A percentile compares a stretch with the other conserved stretches of the same genome.
phyloP scores from a whole-genome alignment of 2,113 vertebrate species.

The Cottus gobio region DNA sequence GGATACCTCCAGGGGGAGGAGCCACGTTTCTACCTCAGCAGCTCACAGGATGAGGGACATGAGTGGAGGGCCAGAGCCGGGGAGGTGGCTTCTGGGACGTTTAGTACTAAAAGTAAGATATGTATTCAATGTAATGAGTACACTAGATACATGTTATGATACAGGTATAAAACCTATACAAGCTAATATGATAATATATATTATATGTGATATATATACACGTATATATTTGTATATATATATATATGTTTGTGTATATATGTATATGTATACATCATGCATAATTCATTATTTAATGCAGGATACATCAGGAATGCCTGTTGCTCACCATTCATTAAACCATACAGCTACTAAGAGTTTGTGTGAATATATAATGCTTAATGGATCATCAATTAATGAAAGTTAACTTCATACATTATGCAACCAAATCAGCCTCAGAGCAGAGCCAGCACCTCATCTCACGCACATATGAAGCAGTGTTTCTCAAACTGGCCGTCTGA shows the following conservation, averaged over 20 bases:
- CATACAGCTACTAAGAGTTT: neutral
- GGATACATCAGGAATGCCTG: too few species aligned
- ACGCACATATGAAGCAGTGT: neutral
- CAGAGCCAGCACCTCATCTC: neutral
- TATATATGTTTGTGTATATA: too few species aligned
- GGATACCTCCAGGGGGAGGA: slow-evolving; percentile 71
- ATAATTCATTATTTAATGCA: too few species aligned
- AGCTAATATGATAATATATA: neutral
- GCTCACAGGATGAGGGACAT: slow-evolving; percentile 51
- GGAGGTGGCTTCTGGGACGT: neutral
- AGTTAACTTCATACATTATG: neutral
- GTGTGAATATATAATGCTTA: neutral
- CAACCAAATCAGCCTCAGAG: neutral
- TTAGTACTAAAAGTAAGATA: neutral
- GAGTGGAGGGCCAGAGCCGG: slow-evolving; percentile 12
- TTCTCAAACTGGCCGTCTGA: neutral
- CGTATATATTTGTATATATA: neutral
- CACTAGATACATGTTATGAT: neutral
- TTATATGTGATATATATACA: neutral
- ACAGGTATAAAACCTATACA: neutral
- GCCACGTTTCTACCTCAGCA: slow-evolving; percentile 55
- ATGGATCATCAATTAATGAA: slow-evolving; percentile 1
- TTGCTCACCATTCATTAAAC: neutral
- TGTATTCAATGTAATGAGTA: neutral
- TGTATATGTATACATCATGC: neutral